These are phyloP conservation scores for Drosophila ironensis DNA, from an alignment of 1,140 invertebrate genomes.

Conservation along the genomic window DNA sequence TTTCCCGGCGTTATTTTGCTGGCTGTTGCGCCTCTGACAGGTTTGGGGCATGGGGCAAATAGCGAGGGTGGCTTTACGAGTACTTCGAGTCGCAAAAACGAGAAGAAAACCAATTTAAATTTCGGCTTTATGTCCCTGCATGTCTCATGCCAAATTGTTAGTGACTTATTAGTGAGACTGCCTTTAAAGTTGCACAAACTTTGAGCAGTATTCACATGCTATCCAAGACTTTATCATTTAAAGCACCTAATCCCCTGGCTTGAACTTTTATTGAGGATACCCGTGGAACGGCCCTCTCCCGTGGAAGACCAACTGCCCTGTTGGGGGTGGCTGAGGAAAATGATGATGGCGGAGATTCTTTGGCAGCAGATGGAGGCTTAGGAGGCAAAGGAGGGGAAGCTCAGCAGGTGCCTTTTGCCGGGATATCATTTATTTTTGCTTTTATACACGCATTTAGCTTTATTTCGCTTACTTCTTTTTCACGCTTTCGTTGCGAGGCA, in stretches of 20 bases:
- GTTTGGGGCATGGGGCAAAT: conserved; percentile 10
- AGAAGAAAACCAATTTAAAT: too few relatives aligned
- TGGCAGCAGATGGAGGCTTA: conserved; percentile 1
- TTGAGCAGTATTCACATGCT: too few relatives aligned
- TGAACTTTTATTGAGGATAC: too few relatives aligned
- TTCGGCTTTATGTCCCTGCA: too few relatives aligned
- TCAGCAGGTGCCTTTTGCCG: conserved; percentile 43
- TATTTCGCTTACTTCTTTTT: conserved; percentile 31
- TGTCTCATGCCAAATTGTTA: too few relatives aligned
- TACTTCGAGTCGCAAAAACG: too few relatives aligned
- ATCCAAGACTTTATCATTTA: too few relatives aligned
- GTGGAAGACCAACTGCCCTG: not conserved
- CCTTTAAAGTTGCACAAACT: too few relatives aligned
- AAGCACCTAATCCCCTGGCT: too few relatives aligned
- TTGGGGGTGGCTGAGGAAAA: conserved; percentile 23
- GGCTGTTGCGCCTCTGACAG: conserved; percentile 46
- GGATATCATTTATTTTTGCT: conserved; percentile 56
- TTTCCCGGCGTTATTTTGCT: conserved; percentile 34
- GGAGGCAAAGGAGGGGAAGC: conserved; percentile 1
- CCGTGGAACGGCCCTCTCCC: not conserved
- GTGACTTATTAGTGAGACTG: too few relatives aligned
- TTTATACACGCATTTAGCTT: conserved; percentile 66
- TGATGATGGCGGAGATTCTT: conserved; percentile 33
- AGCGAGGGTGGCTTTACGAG: conserved; percentile 16
- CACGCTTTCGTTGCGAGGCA: conserved; percentile 16